Evolutionary conservation across 2,113 vertebrate genomes (phyloP).

Genomic region (Dipodomys ordii): DNA sequence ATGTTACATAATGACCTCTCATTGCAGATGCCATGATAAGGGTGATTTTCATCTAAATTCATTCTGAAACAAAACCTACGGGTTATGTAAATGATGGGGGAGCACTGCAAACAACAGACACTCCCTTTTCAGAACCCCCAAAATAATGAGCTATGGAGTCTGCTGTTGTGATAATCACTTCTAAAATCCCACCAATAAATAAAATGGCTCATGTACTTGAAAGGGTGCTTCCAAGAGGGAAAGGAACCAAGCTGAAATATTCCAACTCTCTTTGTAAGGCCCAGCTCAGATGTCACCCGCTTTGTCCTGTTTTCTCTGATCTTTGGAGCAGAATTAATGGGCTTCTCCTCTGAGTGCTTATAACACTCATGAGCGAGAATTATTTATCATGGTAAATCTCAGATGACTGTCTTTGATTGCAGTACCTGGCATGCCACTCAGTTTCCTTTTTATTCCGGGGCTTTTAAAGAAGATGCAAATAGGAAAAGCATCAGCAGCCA

Average conservation of each 20-base stretch:
- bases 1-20: neutral
- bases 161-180: neutral
- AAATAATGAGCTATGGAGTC: slow-evolving; percentile 33
- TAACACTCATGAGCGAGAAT: neutral
- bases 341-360: neutral
- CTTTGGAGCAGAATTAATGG: slow-evolving; percentile 41
- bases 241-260: neutral
- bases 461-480: neutral
- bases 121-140: slow-evolving; percentile 26
- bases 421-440: neutral
- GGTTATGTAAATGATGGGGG: neutral
- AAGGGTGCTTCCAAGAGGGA: slow-evolving; percentile 29
- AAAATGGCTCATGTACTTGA: slow-evolving; percentile 28
- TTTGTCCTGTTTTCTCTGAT: slow-evolving; percentile 57
- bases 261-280: neutral
- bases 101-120: slow-evolving; percentile 52
- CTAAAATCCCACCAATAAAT: neutral
- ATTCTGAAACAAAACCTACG: slow-evolving; percentile 1
- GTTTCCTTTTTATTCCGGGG: neutral
- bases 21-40: slow-evolving; percentile 7
- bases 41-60: slow-evolving; percentile 36
- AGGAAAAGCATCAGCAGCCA: neutral
- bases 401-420: neutral
- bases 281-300: neutral
- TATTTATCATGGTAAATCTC: neutral